Conservation (phyloP, 2,888 invertebrate species). For the Nudaria mundana region DNA sequence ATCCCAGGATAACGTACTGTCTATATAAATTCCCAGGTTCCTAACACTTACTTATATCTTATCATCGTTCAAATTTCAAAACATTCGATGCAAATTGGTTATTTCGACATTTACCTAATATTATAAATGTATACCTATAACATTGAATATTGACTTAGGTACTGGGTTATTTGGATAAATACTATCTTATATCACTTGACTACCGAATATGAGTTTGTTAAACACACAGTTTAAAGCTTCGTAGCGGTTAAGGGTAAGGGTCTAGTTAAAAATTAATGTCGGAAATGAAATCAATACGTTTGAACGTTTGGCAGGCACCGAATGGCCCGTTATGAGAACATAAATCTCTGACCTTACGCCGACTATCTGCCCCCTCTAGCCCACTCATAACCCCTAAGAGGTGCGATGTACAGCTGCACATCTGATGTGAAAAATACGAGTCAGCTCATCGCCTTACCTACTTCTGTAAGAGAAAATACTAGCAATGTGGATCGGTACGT, state of each 20-base stretch:
- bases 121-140: no score
- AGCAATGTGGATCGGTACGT: neutral
- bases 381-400: constrained; percentile 39
- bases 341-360: constrained; percentile 72
- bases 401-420: constrained; percentile 57
- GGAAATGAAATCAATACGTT: constrained; percentile 72
- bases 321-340: constrained; percentile 70
- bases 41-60: no score
- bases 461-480: neutral
- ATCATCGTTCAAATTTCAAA: no score
- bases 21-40: no score
- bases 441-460: constrained; percentile 27
- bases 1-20: no score
- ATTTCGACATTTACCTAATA: no score
- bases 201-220: no score
- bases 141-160: no score
- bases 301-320: constrained; percentile 62
- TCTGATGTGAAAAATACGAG: constrained; percentile 58
- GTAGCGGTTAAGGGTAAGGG: constrained; percentile 15
- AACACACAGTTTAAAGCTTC: no score
- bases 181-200: no score
- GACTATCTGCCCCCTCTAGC: constrained; percentile 37
- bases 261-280: constrained; percentile 65
- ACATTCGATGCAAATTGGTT: no score
- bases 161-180: no score